Percentiles rank a stretch among this genome's conserved stretches.
Evolutionary conservation across 2,797 vertebrate species (phyloP).

Genomic region (Euthynnus affinis): DNA sequence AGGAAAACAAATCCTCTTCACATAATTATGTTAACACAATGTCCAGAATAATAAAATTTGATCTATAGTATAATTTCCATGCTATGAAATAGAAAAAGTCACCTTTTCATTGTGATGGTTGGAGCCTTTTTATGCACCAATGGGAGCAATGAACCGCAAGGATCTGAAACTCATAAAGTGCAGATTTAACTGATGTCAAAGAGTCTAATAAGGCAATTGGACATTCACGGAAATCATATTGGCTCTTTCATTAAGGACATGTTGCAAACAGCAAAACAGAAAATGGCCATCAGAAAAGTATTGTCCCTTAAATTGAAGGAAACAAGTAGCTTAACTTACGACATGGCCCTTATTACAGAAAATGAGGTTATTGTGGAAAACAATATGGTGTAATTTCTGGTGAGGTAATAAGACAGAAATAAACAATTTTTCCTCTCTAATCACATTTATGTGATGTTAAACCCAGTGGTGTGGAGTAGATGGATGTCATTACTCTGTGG

Average conservation of each 20-base stretch:
- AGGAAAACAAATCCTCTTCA: slow-evolving; percentile 21
- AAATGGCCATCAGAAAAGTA: slow-evolving; percentile 37
- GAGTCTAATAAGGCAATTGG: slow-evolving; percentile 42
- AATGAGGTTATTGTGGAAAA: slow-evolving; percentile 61
- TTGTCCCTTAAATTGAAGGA: slow-evolving; percentile 38
- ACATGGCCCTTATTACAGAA: slow-evolving; percentile 49
- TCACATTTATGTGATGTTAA: slow-evolving; percentile 69
- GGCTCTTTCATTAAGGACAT: slow-evolving; percentile 59
- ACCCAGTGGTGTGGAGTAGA: slow-evolving; percentile 53
- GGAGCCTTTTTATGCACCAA: slow-evolving; percentile 9
- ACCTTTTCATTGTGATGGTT: slow-evolving; percentile 15
- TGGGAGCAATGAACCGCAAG: slow-evolving; percentile 42
- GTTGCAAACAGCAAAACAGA: slow-evolving; percentile 60
- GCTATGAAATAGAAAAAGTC: slow-evolving; percentile 11
- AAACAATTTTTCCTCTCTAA: slow-evolving; percentile 60
- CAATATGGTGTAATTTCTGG: slow-evolving; percentile 47
- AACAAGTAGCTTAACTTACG: slow-evolving; percentile 59
- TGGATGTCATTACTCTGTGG: slow-evolving; percentile 62
- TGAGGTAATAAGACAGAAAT: slow-evolving; percentile 57
- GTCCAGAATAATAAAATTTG: slow-evolving; percentile 32
- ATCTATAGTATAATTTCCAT: slow-evolving; percentile 34
- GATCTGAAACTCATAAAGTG: slow-evolving; percentile 33
- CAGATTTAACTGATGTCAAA: slow-evolving; percentile 51
- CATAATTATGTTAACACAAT: slow-evolving; percentile 28
- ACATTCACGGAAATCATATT: slow-evolving; percentile 48